phyloP scores from a whole-genome alignment of 2,113 vertebrate genomes.

The Ictalurus punctatus region DNA sequence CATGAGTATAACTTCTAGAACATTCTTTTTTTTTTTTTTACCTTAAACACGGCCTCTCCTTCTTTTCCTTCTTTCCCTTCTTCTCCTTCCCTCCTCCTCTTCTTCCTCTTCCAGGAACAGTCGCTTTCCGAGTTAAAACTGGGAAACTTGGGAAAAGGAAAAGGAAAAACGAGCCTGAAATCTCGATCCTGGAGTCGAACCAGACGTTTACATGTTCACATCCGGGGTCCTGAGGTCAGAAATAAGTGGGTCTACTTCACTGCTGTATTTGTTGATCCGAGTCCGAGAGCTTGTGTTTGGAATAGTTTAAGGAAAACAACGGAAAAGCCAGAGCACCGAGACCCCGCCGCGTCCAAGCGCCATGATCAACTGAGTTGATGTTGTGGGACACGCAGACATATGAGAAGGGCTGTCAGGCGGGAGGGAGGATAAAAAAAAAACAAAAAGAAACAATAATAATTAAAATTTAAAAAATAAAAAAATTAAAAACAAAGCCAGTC shows the following conservation, averaged over 20 bases:
- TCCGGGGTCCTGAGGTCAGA: background rate
- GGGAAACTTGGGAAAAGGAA: conserved; percentile 40
- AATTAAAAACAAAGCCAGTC: too few relatives aligned
- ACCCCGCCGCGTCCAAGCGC: conserved; percentile 60
- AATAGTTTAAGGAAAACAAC: conserved; percentile 29
- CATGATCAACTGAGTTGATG: conserved; percentile 67
- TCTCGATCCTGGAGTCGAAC: conserved; percentile 9
- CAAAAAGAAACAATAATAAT: too few relatives aligned
- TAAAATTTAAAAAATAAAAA: too few relatives aligned
- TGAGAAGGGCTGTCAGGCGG: background rate
- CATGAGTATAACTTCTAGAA: background rate
- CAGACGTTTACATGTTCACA: conserved; percentile 23
- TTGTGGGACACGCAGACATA: conserved; percentile 50
- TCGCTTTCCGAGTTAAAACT: conserved; percentile 57
- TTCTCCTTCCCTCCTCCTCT: conserved; percentile 60
- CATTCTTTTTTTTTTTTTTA: conserved; percentile 19
- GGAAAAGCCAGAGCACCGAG: conserved; percentile 51
- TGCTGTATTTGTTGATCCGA: background rate
- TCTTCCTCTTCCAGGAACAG: conserved; percentile 58
- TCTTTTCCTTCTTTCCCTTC: conserved; percentile 65
- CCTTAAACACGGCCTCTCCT: conserved; percentile 65
- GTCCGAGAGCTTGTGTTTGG: background rate
- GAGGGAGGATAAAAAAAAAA: conserved; percentile 39
- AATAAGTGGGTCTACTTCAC: background rate
- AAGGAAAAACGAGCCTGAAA: background rate